Percentiles rank a stretch among this genome's conserved stretches.
phyloP scores from a whole-genome alignment of 92 coral and sea anemone genomes.

The Zoanthus gigantus region DNA sequence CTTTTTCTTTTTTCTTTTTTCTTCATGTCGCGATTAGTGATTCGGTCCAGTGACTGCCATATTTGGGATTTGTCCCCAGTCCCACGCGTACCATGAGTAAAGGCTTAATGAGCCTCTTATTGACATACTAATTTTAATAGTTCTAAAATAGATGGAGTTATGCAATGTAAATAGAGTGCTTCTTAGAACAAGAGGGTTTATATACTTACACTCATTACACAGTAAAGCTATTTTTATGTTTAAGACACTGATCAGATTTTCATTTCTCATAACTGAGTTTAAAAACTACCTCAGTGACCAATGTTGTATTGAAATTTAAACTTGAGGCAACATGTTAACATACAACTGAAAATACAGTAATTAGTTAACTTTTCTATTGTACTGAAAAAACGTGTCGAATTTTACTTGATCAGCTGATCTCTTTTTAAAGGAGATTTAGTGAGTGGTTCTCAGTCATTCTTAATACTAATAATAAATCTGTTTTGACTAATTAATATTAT shows the following conservation, averaged over 20 bases:
- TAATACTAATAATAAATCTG: too few relatives aligned
- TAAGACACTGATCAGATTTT: background rate
- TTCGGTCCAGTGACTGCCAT: too few relatives aligned
- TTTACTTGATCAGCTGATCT: background rate
- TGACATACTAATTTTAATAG: background rate
- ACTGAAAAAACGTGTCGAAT: background rate
- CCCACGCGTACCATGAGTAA: too few relatives aligned
- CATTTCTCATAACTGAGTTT: too few relatives aligned
- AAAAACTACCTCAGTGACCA: background rate
- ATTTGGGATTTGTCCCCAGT: too few relatives aligned
- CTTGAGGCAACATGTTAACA: too few relatives aligned
- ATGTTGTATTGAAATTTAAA: too few relatives aligned
- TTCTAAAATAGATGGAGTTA: background rate
- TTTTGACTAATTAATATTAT: too few relatives aligned
- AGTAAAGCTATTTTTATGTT: background rate
- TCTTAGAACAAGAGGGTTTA: background rate
- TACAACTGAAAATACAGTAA: background rate
- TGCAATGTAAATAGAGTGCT: background rate
- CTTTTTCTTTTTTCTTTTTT: too few relatives aligned
- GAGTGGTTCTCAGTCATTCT: too few relatives aligned
- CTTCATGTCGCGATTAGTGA: too few relatives aligned
- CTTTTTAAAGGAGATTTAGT: too few relatives aligned
- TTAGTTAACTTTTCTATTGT: background rate
- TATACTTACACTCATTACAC: background rate
- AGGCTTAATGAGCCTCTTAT: background rate